Evolutionary conservation across 2,888 invertebrate genomes (phyloP).

Genomic region (Seira musarum): DNA sequence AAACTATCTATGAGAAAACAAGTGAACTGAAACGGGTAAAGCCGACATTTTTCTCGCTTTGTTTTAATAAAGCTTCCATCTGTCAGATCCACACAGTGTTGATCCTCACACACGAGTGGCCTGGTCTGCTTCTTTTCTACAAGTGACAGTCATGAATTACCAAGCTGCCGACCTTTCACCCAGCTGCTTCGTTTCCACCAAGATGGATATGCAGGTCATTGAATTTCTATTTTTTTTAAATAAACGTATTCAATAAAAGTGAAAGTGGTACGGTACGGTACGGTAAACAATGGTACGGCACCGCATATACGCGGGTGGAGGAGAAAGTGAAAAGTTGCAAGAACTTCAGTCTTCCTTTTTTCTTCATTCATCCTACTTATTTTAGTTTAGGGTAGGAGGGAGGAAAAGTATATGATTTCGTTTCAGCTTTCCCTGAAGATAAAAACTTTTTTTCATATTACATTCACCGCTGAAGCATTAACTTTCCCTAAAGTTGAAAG

Average conservation of each 20-base stretch:
- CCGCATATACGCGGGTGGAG: too few species aligned
- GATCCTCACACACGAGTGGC: background rate
- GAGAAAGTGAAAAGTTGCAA: background rate
- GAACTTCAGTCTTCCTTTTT: background rate
- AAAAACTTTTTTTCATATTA: background rate
- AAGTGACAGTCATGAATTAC: constrained; percentile 42
- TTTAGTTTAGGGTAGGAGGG: background rate
- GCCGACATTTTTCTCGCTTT: background rate
- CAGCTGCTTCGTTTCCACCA: constrained; percentile 29
- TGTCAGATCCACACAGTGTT: constrained; percentile 8
- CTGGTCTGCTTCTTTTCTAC: background rate
- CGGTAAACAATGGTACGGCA: too few species aligned
- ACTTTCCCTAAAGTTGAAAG: background rate
- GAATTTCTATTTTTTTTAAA: background rate
- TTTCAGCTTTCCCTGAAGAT: background rate
- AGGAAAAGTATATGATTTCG: background rate
- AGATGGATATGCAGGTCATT: background rate
- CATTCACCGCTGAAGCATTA: background rate
- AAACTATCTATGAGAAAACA: too few species aligned
- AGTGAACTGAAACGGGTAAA: too few species aligned
- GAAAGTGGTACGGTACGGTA: background rate
- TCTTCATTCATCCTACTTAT: background rate
- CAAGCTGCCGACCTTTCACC: constrained; percentile 39
- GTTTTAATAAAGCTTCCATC: background rate
- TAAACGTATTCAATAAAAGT: background rate